Conservation (phyloP, 30 jellyfish, hydroid and myxozoan species). For the Nemopilema nomurai region DNA sequence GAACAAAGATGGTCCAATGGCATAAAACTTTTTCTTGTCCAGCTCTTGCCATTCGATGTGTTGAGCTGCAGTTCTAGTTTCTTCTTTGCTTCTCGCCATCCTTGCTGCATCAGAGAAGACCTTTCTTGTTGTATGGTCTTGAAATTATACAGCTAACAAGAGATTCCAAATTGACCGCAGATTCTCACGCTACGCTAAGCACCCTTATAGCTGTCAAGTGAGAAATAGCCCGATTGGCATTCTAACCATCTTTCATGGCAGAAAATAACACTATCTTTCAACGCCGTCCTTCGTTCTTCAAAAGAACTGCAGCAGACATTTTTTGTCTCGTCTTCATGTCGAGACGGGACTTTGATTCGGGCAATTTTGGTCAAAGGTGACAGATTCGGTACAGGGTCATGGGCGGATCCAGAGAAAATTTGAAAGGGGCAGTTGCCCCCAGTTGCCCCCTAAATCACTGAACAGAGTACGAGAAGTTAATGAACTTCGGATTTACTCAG, state of each 20-base stretch:
- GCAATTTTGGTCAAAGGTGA: not conserved
- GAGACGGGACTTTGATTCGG: not conserved
- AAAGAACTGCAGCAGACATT: not conserved
- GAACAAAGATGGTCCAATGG: conserved; percentile 87
- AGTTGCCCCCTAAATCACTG: too few relatives aligned
- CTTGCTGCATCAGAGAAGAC: too few relatives aligned
- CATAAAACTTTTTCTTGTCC: conserved; percentile 83
- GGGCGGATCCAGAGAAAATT: too few relatives aligned
- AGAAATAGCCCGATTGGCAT: not conserved
- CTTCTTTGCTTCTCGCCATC: conserved; percentile 1
- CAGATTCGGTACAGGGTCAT: too few relatives aligned
- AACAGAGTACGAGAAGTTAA: too few relatives aligned
- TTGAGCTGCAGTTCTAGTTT: conserved; percentile 63
- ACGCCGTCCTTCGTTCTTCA: not conserved
- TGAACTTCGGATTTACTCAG: too few relatives aligned
- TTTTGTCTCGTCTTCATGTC: not conserved
- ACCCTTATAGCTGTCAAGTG: too few relatives aligned
- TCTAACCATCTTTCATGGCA: not conserved
- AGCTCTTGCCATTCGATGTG: conserved; percentile 96
- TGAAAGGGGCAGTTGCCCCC: too few relatives aligned
- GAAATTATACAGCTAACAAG: too few relatives aligned
- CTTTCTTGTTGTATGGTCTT: too few relatives aligned
- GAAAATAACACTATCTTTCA: not conserved
- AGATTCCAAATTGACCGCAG: too few relatives aligned
- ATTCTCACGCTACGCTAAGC: too few relatives aligned